These are phyloP conservation scores for Tolmerus cingulatus DNA, from an alignment of 2,888 invertebrate genomes.

Conservation along the genomic window DNA sequence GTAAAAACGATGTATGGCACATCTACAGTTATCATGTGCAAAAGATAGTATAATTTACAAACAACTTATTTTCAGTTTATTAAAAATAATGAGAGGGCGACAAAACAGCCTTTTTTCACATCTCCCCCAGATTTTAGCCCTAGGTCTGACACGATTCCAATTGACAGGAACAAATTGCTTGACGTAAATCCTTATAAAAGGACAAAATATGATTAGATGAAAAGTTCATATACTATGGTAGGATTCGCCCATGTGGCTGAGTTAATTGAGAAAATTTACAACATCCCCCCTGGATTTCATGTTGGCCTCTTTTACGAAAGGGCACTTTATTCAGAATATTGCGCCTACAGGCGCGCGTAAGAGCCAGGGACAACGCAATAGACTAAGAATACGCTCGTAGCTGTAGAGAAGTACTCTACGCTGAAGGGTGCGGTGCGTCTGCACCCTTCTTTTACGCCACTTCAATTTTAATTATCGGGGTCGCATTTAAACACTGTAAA, in stretches of 20 bases:
- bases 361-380: not conserved
- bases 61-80: not conserved
- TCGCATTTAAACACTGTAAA: not conserved
- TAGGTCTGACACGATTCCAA: not conserved
- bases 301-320: not conserved
- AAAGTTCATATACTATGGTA: not conserved
- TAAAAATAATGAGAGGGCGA: not conserved
- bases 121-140: not conserved
- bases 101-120: not conserved
- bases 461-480: constrained; percentile 22
- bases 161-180: not conserved
- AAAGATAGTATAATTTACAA: too few relatives aligned
- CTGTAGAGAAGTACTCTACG: not conserved
- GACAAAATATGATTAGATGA: not conserved
- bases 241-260: not conserved
- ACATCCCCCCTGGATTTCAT: not conserved
- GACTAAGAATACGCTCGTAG: not conserved
- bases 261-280: not conserved
- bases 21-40: too few relatives aligned
- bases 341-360: not conserved
- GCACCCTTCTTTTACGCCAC: not conserved
- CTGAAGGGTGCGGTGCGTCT: not conserved
- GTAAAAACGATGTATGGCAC: not conserved
- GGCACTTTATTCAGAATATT: not conserved
- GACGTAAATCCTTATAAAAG: not conserved